phyloP scores from a whole-genome alignment of 2,797 vertebrate species.

The Corythornis leucogaster region DNA sequence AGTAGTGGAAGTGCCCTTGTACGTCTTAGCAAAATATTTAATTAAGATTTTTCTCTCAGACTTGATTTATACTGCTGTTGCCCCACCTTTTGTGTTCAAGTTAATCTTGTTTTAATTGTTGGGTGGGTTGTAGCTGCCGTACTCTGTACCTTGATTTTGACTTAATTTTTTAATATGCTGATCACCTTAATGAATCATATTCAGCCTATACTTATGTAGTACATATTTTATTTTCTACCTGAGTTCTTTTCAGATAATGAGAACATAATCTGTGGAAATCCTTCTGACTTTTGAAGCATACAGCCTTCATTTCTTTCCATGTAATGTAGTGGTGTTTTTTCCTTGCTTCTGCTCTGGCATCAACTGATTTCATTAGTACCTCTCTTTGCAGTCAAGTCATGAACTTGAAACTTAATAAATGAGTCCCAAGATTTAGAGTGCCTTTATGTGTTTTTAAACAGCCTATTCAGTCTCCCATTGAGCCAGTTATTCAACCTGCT shows the following conservation, averaged over 20 bases:
- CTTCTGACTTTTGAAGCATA: background rate
- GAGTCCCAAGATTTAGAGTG: background rate
- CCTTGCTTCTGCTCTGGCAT: background rate
- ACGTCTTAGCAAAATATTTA: background rate
- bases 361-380: background rate
- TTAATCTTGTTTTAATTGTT: background rate
- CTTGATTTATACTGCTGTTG: background rate
- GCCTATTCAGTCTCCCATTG: background rate
- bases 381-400: background rate
- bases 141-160: background rate
- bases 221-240: background rate
- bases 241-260: background rate
- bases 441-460: background rate
- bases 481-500: background rate
- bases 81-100: background rate
- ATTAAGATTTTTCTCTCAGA: background rate
- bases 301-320: background rate
- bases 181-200: background rate
- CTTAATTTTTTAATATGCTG: background rate
- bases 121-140: background rate
- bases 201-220: background rate
- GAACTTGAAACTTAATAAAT: background rate
- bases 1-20: background rate
- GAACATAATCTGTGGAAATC: background rate
- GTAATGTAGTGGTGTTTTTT: background rate